Evolutionary conservation across 2,888 invertebrate species (phyloP).

Genomic region (Leucania comma): DNA sequence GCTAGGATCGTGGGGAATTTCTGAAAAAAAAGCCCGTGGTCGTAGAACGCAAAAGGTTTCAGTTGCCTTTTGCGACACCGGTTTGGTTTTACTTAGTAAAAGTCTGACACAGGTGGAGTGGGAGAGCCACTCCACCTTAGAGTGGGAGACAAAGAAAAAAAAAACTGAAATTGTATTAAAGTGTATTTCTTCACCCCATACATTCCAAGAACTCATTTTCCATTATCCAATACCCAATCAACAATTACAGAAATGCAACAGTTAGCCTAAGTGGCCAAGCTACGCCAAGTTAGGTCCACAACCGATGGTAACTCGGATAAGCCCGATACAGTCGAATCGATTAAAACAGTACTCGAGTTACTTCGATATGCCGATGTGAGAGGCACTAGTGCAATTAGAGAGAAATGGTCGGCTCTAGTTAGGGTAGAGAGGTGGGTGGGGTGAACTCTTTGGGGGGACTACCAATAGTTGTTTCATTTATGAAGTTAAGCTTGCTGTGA

Average conservation of each 20-base stretch:
- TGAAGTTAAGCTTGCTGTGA: background rate
- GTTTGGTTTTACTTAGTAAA: too few species aligned
- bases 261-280: slow-evolving; percentile 36
- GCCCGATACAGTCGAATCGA: slow-evolving; percentile 51
- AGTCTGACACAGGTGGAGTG: too few species aligned
- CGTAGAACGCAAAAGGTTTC: too few species aligned
- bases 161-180: background rate
- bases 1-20: too few species aligned
- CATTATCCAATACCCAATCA: slow-evolving; percentile 3
- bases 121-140: too few species aligned
- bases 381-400: slow-evolving; percentile 40
- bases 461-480: background rate
- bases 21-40: too few species aligned
- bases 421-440: background rate
- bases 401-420: slow-evolving; percentile 4
- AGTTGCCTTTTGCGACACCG: too few species aligned
- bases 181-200: background rate
- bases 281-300: slow-evolving; percentile 15
- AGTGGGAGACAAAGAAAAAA: too few species aligned
- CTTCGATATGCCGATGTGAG: slow-evolving; percentile 26
- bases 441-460: background rate
- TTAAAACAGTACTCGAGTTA: slow-evolving; percentile 36
- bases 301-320: slow-evolving; percentile 53
- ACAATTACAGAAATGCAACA: slow-evolving; percentile 47
- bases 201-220: slow-evolving; percentile 1